Evolutionary conservation across 2,113 vertebrate genomes (phyloP).

Genomic region (Acinonyx jubatus): DNA sequence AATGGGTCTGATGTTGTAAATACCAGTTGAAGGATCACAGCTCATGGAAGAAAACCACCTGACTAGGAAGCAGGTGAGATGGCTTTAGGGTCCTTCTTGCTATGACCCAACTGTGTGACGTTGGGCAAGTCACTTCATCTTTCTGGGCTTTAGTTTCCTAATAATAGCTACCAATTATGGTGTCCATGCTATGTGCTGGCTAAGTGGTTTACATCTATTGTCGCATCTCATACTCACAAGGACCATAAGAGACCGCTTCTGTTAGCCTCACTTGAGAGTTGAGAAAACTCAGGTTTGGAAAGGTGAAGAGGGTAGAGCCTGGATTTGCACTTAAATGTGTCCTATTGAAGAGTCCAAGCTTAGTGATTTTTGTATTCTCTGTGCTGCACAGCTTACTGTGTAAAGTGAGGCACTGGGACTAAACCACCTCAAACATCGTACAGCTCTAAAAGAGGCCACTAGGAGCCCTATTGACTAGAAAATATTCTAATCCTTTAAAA

Average conservation of each 20-base stretch:
- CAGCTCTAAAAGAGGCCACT: neutral
- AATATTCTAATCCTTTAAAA: neutral
- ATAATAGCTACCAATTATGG: neutral
- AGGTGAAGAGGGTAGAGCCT: neutral
- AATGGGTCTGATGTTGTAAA: neutral
- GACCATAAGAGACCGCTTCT: neutral
- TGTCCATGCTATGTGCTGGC: neutral
- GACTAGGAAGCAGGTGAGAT: neutral
- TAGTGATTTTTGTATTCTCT: neutral
- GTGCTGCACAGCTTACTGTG: neutral
- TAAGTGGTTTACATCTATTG: neutral
- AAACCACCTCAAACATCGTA: neutral
- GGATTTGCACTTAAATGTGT: neutral
- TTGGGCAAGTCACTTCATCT: neutral
- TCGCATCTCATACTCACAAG: neutral
- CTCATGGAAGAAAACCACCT: neutral
- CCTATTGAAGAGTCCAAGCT: neutral
- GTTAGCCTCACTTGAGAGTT: neutral
- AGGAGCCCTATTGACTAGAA: neutral
- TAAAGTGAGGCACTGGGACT: neutral
- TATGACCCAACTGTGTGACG: neutral
- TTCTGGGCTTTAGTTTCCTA: neutral
- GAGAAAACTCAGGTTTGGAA: neutral
- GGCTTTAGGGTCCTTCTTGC: neutral
- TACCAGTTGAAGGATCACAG: neutral